These are phyloP conservation scores for Agriopis aurantiaria DNA, from an alignment of 2,888 invertebrate species.

Conservation along the genomic window DNA sequence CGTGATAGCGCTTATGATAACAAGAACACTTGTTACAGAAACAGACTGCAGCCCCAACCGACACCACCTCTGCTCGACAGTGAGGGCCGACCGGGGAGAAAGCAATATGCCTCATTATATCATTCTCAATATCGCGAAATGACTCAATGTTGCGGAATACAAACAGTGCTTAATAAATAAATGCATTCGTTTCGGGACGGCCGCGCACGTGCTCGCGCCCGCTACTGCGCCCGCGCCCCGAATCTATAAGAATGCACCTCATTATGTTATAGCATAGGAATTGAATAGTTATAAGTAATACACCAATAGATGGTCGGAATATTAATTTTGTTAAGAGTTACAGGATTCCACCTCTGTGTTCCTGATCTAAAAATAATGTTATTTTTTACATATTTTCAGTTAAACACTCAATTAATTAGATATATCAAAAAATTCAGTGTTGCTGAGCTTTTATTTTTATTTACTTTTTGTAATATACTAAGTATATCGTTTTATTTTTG, in stretches of 20 bases:
- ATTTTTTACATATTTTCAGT: slow-evolving; percentile 65
- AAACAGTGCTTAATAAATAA: slow-evolving; percentile 58
- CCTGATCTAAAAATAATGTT: slow-evolving; percentile 66
- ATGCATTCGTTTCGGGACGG: slow-evolving; percentile 47
- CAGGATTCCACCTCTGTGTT: slow-evolving; percentile 76
- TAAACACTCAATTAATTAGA: slow-evolving; percentile 57
- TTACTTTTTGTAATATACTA: slow-evolving; percentile 75
- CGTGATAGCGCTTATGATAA: slow-evolving; percentile 10
- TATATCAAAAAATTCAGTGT: slow-evolving; percentile 67
- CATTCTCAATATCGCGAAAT: slow-evolving; percentile 47
- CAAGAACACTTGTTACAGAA: slow-evolving; percentile 52
- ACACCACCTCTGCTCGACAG: slow-evolving; percentile 49
- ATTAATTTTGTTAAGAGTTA: slow-evolving; percentile 77
- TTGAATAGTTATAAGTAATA: slow-evolving; percentile 83
- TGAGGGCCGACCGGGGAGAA: slow-evolving; percentile 42
- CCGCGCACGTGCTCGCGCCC: slow-evolving; percentile 16
- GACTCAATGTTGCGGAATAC: slow-evolving; percentile 60
- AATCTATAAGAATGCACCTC: slow-evolving; percentile 55
- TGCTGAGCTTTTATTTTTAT: slow-evolving; percentile 76
- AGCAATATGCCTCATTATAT: slow-evolving; percentile 25
- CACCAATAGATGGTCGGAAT: slow-evolving; percentile 77
- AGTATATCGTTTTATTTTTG: slow-evolving; percentile 77
- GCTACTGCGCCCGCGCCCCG: background rate
- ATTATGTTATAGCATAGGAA: slow-evolving; percentile 80
- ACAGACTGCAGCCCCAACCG: slow-evolving; percentile 44